Evolutionary conservation across 2,797 vertebrate species (phyloP), one percentile per base, ranked within the genome.

Genomic region (Platyrinchus mystaceus): DNA sequence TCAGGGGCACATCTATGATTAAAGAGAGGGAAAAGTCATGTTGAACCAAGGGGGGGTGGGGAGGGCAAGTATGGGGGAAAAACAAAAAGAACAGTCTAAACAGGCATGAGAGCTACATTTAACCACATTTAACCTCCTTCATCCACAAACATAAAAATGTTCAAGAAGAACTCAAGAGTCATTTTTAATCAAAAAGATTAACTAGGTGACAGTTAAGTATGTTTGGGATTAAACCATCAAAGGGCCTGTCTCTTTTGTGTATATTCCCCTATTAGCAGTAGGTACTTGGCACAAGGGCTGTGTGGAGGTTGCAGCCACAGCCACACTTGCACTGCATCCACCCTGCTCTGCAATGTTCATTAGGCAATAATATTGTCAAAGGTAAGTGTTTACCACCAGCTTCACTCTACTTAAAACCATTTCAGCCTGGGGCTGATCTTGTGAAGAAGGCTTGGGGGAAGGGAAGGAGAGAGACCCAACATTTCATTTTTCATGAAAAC

Each of bases 131-230:
- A 94, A 84, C 59, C 63, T 90, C 75, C 94, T 90, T 86, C 77
- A 89, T 82, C 69, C 85, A 88, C 84, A 87, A 90, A 90, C 68
- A 68, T 55, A 89, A 81, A 93, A 96, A 94, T 83, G 76, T 80
- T 93, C 44, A 41, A 84, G 77, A 96, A 95, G 79, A 91, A 74
- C 66, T 94, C 55, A 37, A 92, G 92, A 92, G 87, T 55, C 14
- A 94, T 88, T 95, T 97, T 96, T 93, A 89, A 95, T 89, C 84
- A 77, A 69, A 96, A 94, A 91, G 89, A 94, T 89, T 92, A 95
- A 93, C 77, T 96, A 2, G 90, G 82, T 94, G 94, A 92, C 95
- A 97, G 89, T 94, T 87, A 96, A 95, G 86, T 95, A 94, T 95
- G 91, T 92, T 92, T 94, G 74, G 92, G 95, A 95, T 96, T 89